Conservation (phyloP, 1,140 invertebrate genomes). For the Oryctes rhinoceros region DNA sequence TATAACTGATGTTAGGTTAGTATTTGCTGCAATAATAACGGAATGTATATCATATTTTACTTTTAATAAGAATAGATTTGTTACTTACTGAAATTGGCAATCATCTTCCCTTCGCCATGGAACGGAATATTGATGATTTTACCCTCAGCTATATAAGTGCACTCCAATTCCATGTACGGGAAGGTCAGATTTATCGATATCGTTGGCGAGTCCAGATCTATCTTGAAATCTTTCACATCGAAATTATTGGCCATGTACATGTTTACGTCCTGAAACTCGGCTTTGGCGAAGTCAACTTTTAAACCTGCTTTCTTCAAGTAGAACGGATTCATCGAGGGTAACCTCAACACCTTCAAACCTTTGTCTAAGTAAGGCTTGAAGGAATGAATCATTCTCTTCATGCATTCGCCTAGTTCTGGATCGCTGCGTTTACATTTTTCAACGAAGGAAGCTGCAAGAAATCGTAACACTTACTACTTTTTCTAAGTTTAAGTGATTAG, state of each 20-base stretch:
- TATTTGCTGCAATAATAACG: background rate
- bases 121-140: background rate
- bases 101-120: background rate
- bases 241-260: background rate
- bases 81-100: background rate
- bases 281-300: background rate
- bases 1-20: background rate
- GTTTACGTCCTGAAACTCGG: background rate
- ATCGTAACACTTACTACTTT: background rate
- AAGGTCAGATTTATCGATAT: background rate
- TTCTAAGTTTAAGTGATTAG: too few species aligned
- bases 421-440: constrained; percentile 1
- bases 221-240: background rate
- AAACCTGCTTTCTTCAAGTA: background rate
- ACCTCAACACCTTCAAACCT: background rate
- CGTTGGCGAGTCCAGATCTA: background rate
- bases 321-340: background rate
- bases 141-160: background rate
- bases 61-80: background rate
- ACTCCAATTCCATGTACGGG: background rate
- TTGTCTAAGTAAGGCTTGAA: background rate
- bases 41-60: background rate
- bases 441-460: background rate
- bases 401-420: background rate
- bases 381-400: background rate